These are phyloP conservation scores for Anorthoa munda DNA, from an alignment of 2,888 invertebrate species.

Conservation along the genomic window DNA sequence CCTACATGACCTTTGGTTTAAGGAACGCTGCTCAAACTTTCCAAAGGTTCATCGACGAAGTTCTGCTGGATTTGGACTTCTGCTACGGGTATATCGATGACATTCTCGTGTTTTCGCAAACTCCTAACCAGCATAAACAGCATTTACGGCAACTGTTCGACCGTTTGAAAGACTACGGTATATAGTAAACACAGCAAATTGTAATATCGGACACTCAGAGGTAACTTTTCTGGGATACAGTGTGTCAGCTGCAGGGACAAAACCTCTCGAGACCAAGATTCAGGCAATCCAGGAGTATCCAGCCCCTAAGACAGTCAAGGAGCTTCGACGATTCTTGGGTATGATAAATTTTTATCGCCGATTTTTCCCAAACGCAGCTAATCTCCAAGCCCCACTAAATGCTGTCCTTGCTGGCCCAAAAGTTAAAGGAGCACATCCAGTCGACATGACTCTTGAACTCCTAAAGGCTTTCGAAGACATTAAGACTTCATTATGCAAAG, in stretches of 20 bases:
- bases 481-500: neutral
- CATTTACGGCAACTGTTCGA: neutral
- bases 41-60: neutral
- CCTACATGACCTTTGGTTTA: constrained; percentile 12
- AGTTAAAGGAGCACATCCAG: neutral
- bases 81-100: neutral
- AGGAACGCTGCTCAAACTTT: constrained; percentile 7
- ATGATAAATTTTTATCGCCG: constrained; percentile 11
- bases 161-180: neutral
- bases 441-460: neutral
- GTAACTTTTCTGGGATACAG: constrained; percentile 6
- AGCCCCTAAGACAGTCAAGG: constrained; percentile 9
- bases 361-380: neutral
- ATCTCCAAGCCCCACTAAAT: constrained; percentile 1
- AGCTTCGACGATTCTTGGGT: constrained; percentile 3
- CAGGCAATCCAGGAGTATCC: constrained; percentile 13
- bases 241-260: neutral
- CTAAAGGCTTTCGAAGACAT: neutral
- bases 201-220: neutral
- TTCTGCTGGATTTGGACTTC: neutral
- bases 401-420: neutral
- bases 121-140: neutral
- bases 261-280: neutral
- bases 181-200: neutral
- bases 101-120: neutral